A percentile compares a stretch with the other conserved stretches of the same genome.
phyloP scores from a whole-genome alignment of 37 sponge, comb jelly and placozoan species.

The Amphimedon queenslandica region DNA sequence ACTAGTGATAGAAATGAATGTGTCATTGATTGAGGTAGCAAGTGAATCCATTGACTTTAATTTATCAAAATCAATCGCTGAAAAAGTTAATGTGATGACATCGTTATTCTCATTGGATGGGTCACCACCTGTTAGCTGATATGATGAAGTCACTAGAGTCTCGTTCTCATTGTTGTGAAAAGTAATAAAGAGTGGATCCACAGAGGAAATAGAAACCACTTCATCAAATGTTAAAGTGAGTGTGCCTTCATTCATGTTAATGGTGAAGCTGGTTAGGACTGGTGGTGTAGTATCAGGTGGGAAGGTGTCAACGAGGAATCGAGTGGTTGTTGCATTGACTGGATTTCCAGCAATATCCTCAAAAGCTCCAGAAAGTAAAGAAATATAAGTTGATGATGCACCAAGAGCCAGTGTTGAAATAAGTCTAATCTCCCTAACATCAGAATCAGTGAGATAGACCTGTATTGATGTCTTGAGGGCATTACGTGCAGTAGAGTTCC shows the following conservation, averaged over 20 bases:
- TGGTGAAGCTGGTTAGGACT: conserved; percentile 22
- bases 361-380: conserved; percentile 50
- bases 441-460: conserved; percentile 19
- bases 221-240: conserved; percentile 77
- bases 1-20: conserved; percentile 38
- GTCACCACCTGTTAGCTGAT: conserved; percentile 48
- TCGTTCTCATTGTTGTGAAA: conserved; percentile 24
- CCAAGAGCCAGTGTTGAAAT: neutral
- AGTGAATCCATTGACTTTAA: conserved; percentile 54
- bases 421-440: conserved; percentile 27
- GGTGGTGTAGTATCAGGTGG: conserved; percentile 66
- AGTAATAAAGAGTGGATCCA: conserved; percentile 37
- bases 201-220: conserved; percentile 43
- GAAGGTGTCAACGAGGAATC: conserved; percentile 17
- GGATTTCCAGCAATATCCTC: conserved; percentile 63
- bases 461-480: conserved; percentile 21
- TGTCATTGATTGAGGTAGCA: conserved; percentile 55
- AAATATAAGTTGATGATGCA: conserved; percentile 36
- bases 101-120: conserved; percentile 15
- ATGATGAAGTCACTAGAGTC: conserved; percentile 13
- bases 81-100: conserved; percentile 18
- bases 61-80: conserved; percentile 32
- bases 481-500: conserved; percentile 32
- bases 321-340: conserved; percentile 26
- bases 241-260: conserved; percentile 73